Base-by-base conservation (phyloP, 92 coral and sea anemone genomes). In the Palythoa caribaeorum region DNA sequence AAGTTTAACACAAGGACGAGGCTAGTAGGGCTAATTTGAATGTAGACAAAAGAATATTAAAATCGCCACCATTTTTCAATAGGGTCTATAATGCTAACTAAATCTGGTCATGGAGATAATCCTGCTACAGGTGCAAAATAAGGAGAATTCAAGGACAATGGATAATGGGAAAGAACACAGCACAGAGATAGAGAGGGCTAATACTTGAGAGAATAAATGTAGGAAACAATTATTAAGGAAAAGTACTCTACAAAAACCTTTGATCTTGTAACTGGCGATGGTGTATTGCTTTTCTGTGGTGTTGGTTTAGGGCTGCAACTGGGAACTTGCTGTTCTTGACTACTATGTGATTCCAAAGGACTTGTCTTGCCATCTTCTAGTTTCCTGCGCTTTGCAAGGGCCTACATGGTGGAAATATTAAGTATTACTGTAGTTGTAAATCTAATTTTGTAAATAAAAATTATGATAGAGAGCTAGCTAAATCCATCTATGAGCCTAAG, bases 301-400 rank as follows among this genome's bases (percentile, higher is more conserved):
- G n/a, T 17, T 10, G 12, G 4, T 57, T 57, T 13, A 57, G 65
- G 65, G 65, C 65, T 57, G 65, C 65, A 57, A 1, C 6, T 44
- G 48, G 65, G 65, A 6, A 57, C 65, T 57, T 57, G 65, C 65
- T 57, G 65, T 57, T 57, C 65, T 57, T 57, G 65, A 57, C 65
- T 57, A 17, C 15, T 57, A 9, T 13, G 15, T 57, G 65, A 57
- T 57, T 7, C 16, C 3, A 15, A 0, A 3, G 9, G 4, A 3
- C 65, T 57, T 3, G 1, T 55, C 63, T 55, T 16, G 2, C 63
- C 63, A 55, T 13, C 10, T 55, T 55, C 63, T 55, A 55, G 14
- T 55, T 55, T 55, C 63, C 63, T 55, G 63, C 63, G 63, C 63
- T 55, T 55, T 11, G 63, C 63, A 55, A 55, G 63, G 63, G 63